phyloP scores from a whole-genome alignment of 2,797 vertebrate species.

The Falco biarmicus region DNA sequence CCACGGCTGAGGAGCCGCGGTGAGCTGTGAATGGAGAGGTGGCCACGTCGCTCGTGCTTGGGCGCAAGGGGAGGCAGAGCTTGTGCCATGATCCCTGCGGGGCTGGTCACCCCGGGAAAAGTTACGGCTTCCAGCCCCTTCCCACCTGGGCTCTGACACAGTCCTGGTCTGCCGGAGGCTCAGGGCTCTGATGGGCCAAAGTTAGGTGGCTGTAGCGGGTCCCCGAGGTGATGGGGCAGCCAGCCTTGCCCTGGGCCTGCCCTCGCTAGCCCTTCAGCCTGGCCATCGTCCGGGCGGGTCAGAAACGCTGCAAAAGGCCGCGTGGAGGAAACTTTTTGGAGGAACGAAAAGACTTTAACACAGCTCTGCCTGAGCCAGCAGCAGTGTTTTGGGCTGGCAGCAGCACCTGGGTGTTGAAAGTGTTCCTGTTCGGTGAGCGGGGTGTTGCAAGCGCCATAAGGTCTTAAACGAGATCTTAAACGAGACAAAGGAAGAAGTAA shows the following conservation, averaged over 20 bases:
- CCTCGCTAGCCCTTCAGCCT: not conserved
- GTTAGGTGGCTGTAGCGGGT: rapidly evolving
- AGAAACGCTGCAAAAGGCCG: not conserved
- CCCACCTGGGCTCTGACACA: not conserved
- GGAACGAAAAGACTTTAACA: not conserved
- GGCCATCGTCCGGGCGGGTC: not conserved
- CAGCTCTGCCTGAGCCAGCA: not conserved
- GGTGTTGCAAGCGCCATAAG: not conserved
- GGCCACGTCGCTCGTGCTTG: not conserved
- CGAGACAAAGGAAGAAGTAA: not conserved
- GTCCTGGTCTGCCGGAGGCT: not conserved
- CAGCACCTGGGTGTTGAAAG: not conserved
- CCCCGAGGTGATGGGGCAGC: not conserved
- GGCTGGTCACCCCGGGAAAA: not conserved
- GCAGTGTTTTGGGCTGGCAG: not conserved
- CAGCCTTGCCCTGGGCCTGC: not conserved
- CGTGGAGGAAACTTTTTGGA: not conserved
- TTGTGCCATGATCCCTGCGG: not conserved
- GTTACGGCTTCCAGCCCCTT: not conserved
- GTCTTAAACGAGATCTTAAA: not conserved
- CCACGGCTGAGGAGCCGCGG: not conserved
- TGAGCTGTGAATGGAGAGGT: not conserved
- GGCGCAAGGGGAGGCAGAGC: not conserved
- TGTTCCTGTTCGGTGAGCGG: not conserved
- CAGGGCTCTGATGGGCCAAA: not conserved